These are phyloP conservation scores for Himalopsyche japonica DNA, from an alignment of 2,888 invertebrate species.

Conservation along the genomic window DNA sequence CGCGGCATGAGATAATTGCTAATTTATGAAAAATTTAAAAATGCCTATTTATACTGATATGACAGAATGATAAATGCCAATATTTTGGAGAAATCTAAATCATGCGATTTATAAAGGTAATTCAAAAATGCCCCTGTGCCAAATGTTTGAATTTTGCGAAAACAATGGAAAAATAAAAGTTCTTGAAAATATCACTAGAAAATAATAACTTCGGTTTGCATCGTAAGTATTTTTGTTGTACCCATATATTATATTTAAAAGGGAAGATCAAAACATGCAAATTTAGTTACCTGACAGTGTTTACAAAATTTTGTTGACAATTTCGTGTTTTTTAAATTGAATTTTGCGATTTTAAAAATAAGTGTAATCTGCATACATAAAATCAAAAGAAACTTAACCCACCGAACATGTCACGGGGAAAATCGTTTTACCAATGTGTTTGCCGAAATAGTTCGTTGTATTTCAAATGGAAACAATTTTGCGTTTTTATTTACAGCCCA, in stretches of 20 bases:
- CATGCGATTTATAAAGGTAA: constrained; percentile 14
- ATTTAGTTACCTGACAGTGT: too few species aligned
- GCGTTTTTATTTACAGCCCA: neutral
- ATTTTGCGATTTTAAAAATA: too few species aligned
- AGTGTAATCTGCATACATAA: too few species aligned
- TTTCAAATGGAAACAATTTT: neutral
- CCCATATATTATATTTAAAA: too few species aligned
- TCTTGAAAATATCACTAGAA: neutral
- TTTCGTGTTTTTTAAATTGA: too few species aligned
- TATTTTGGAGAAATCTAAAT: constrained; percentile 7
- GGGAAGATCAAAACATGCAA: too few species aligned
- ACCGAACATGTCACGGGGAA: too few species aligned
- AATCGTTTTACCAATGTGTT: too few species aligned
- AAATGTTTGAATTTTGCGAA: neutral
- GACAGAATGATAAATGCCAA: constrained; percentile 18
- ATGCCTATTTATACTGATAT: neutral
- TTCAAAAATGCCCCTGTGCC: neutral
- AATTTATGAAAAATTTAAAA: neutral
- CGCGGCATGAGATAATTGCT: neutral
- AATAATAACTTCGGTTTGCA: too few species aligned
- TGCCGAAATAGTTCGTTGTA: neutral
- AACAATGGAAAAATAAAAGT: neutral
- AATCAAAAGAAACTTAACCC: too few species aligned
- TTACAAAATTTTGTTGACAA: too few species aligned
- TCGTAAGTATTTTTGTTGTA: too few species aligned